A percentile compares a stretch with the other conserved stretches of the same genome.
Evolutionary conservation across 2,888 invertebrate species (phyloP).

Genomic region (Reticulitermes lucifugus): DNA sequence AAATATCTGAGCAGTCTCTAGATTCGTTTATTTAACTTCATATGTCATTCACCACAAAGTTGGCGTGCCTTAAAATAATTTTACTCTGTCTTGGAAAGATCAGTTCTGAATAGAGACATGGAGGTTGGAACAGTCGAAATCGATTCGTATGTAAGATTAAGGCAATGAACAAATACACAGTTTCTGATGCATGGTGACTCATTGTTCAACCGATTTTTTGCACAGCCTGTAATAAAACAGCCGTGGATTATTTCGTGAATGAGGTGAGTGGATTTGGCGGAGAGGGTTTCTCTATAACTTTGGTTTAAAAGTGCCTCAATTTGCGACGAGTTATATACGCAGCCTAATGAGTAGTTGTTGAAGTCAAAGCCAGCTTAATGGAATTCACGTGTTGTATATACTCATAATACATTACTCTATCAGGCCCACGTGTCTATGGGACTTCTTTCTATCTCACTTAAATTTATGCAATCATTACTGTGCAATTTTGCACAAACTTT

Average conservation of each 20-base stretch:
- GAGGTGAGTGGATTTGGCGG: not conserved
- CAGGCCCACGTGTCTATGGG: not conserved
- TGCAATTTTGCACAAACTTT: not conserved
- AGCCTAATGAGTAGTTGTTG: not conserved
- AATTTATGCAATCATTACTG: not conserved
- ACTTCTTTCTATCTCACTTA: not conserved
- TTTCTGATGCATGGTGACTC: too few relatives aligned
- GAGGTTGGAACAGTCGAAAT: too few relatives aligned
- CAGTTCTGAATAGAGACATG: too few relatives aligned
- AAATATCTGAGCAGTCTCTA: too few relatives aligned
- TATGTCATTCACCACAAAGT: too few relatives aligned
- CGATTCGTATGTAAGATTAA: too few relatives aligned
- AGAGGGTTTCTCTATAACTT: not conserved
- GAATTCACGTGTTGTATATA: not conserved
- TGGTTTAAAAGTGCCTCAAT: not conserved
- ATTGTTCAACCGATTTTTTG: not conserved
- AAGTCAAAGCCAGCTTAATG: constrained; percentile 2
- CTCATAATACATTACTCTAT: not conserved
- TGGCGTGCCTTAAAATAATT: too few relatives aligned
- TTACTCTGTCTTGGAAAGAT: too few relatives aligned
- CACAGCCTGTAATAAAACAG: not conserved
- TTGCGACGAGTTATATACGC: not conserved
- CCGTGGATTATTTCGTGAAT: not conserved
- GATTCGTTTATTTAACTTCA: too few relatives aligned
- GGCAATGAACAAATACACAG: too few relatives aligned